Percentiles rank a stretch among this genome's conserved stretches.
These are phyloP conservation scores for Gastrophysa polygoni DNA, from an alignment of 2,888 invertebrate species.

Conservation along the genomic window DNA sequence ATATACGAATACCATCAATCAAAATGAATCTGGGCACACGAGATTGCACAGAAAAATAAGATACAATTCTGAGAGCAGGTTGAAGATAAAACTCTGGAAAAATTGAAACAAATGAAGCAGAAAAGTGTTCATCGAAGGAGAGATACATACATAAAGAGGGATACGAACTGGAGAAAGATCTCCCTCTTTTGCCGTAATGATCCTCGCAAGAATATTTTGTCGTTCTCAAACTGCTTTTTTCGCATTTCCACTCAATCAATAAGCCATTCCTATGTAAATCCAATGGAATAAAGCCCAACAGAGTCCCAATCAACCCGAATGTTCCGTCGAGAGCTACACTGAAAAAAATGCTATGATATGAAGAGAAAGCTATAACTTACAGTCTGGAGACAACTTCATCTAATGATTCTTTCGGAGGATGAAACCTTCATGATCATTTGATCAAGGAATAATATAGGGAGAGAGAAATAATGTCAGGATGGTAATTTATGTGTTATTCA, in stretches of 20 bases:
- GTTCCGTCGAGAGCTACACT: slow-evolving; percentile 8
- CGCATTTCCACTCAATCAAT: slow-evolving; percentile 46
- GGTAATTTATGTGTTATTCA: no score
- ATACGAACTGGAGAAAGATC: slow-evolving; percentile 44
- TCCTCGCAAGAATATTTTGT: slow-evolving; percentile 42
- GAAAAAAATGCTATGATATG: no score
- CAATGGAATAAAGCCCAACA: slow-evolving; percentile 34
- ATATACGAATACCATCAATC: neutral
- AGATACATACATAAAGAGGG: slow-evolving; percentile 39
- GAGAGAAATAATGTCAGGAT: no score
- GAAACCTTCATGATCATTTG: no score
- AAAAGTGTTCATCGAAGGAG: slow-evolving; percentile 36
- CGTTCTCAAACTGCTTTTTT: slow-evolving; percentile 43
- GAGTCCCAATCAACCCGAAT: slow-evolving; percentile 32
- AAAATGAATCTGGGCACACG: neutral
- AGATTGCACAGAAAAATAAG: neutral
- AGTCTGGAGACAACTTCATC: no score
- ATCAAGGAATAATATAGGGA: no score
- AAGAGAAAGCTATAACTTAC: no score
- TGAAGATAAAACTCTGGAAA: slow-evolving; percentile 26
- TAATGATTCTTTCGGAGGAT: no score
- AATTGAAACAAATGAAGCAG: slow-evolving; percentile 39
- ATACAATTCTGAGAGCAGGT: slow-evolving; percentile 10
- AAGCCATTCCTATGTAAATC: slow-evolving; percentile 40
- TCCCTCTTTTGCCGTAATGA: no score